phyloP scores from a whole-genome alignment of 2,888 invertebrate genomes.

The Eristalis arbustorum region DNA sequence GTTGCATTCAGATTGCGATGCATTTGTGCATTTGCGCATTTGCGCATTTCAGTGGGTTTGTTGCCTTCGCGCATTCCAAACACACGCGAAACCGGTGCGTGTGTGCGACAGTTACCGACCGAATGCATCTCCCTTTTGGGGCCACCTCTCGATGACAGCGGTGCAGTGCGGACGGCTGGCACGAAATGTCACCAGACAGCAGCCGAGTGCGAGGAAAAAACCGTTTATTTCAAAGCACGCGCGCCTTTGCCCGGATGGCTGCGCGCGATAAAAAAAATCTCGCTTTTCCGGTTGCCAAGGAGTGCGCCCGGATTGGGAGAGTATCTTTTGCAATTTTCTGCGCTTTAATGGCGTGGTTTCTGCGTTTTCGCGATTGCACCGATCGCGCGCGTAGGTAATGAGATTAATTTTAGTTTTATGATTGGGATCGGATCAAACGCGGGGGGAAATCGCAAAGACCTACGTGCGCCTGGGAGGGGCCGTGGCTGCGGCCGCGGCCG shows the following conservation, averaged over 20 bases:
- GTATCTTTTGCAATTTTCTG: background rate
- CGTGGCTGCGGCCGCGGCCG: conserved; percentile 5
- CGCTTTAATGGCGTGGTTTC: background rate
- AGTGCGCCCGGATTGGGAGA: conserved; percentile 9
- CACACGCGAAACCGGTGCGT: background rate
- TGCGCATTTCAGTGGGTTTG: background rate
- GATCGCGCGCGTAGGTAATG: conserved; percentile 63
- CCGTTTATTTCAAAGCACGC: conserved; percentile 21
- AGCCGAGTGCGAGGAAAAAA: background rate
- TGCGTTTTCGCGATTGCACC: conserved; percentile 16
- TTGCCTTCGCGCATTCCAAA: background rate
- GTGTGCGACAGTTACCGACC: background rate
- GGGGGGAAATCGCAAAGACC: conserved; percentile 28
- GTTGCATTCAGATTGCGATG: background rate
- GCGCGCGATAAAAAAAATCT: background rate
- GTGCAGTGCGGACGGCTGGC: background rate
- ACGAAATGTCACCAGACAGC: background rate
- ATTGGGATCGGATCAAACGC: conserved; percentile 53
- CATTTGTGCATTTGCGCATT: no score
- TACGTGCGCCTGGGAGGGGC: conserved; percentile 16
- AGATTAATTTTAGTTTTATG: conserved; percentile 64
- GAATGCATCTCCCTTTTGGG: background rate
- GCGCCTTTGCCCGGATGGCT: conserved; percentile 4
- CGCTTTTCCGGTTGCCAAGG: background rate
- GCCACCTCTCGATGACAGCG: background rate